Percentiles rank a stretch among this genome's conserved stretches.
Conservation (phyloP, 37 sponge, comb jelly and placozoan genomes). For the Spongilla lacustris region DNA sequence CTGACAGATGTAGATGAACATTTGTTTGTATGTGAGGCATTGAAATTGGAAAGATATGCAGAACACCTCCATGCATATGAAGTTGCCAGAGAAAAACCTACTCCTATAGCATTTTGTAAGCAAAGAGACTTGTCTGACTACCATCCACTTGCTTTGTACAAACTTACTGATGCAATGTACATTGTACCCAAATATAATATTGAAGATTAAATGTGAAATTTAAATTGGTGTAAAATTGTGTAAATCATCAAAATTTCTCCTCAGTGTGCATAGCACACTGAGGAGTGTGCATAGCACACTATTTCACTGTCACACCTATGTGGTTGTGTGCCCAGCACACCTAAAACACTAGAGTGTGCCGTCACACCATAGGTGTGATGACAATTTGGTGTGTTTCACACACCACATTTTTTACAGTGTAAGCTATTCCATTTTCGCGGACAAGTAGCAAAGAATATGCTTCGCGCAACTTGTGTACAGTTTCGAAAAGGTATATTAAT, state of each 20-base stretch:
- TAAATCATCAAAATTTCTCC: not conserved
- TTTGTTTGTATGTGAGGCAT: conserved; percentile 16
- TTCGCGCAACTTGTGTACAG: no score
- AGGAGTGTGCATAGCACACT: conserved; percentile 11
- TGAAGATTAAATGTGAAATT: conserved; percentile 9
- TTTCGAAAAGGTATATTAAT: no score
- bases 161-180: conserved; percentile 15
- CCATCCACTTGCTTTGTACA: conserved; percentile 21
- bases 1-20: not conserved
- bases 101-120: conserved; percentile 4
- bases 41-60: conserved; percentile 1
- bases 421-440: no score
- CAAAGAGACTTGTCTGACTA: conserved; percentile 7
- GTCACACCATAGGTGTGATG: conserved; percentile 11
- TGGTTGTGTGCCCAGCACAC: conserved; percentile 12
- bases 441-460: no score
- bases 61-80: conserved; percentile 8
- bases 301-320: conserved; percentile 2
- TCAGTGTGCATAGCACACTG: not conserved
- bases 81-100: conserved; percentile 16
- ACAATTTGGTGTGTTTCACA: conserved; percentile 7
- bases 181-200: conserved; percentile 14
- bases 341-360: not conserved
- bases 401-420: conserved; percentile 20
- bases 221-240: not conserved